Evolutionary conservation across 2,797 vertebrate genomes (phyloP).

Genomic region (Antrozous pallidus): DNA sequence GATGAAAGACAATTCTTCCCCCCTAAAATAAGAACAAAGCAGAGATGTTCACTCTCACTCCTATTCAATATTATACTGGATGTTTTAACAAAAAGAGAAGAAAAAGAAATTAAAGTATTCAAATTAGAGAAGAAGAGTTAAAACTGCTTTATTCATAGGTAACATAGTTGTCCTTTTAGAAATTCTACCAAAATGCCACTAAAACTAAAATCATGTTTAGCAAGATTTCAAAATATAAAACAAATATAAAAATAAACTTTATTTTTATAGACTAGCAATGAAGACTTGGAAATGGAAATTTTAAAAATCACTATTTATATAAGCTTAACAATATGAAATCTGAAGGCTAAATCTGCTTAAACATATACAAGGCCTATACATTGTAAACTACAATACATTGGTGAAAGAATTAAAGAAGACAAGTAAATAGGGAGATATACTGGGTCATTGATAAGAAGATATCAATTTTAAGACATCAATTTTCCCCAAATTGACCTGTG

Average conservation of each 20-base stretch:
- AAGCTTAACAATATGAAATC: constrained; percentile 11
- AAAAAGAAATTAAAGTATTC: constrained; percentile 36
- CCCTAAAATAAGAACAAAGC: not conserved
- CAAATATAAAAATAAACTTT: not conserved
- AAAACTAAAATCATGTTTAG: constrained; percentile 9
- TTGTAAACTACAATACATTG: not conserved
- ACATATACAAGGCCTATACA: not conserved
- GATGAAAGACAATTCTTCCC: not conserved
- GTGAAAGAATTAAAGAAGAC: not conserved
- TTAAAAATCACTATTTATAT: not conserved
- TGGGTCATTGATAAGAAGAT: not conserved
- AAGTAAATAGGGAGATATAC: not conserved
- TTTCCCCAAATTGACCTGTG: constrained; percentile 1
- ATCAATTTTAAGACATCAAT: constrained; percentile 9
- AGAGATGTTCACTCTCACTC: not conserved
- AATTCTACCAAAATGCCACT: constrained; percentile 1
- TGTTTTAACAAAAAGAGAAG: constrained; percentile 30
- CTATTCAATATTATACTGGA: not conserved
- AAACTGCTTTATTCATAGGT: constrained; percentile 20
- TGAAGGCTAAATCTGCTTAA: not conserved
- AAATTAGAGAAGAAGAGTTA: not conserved
- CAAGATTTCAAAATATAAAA: constrained; percentile 1
- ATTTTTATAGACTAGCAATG: not conserved
- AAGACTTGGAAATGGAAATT: not conserved
- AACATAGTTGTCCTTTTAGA: constrained; percentile 28